Conservation (phyloP, 2,113 vertebrate genomes). For the Buteo buteo region DNA sequence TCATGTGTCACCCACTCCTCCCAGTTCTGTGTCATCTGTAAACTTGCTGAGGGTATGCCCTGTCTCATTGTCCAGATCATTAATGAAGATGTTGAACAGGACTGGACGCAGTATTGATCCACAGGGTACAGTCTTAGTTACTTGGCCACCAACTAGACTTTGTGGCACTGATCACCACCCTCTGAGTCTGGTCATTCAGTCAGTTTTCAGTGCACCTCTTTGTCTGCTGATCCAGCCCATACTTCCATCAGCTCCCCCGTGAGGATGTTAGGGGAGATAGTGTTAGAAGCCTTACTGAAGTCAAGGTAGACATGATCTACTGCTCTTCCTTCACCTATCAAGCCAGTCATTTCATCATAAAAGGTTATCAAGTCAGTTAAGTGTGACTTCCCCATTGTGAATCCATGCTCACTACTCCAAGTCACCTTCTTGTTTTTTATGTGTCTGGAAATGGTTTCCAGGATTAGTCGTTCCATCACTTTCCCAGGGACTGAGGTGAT, state of each 20-base stretch:
- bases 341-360: background rate
- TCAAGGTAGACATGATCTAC: background rate
- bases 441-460: background rate
- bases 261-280: background rate
- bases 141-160: too few species aligned
- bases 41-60: too few species aligned
- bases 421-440: background rate
- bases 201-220: too few species aligned
- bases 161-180: too few species aligned
- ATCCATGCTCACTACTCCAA: background rate
- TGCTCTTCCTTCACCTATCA: rapidly evolving
- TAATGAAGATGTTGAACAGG: too few species aligned
- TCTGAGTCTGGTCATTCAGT: too few species aligned
- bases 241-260: background rate
- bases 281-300: background rate
- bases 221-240: background rate
- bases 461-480: background rate
- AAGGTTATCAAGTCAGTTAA: background rate
- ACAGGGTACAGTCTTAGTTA: too few species aligned
- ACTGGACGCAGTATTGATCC: too few species aligned
- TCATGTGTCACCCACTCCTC: too few species aligned
- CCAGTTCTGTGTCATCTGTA: too few species aligned
- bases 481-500: background rate
- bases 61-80: too few species aligned
- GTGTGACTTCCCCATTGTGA: background rate